Conservation (phyloP, 2,797 vertebrate species). For the Falco rusticolus region DNA sequence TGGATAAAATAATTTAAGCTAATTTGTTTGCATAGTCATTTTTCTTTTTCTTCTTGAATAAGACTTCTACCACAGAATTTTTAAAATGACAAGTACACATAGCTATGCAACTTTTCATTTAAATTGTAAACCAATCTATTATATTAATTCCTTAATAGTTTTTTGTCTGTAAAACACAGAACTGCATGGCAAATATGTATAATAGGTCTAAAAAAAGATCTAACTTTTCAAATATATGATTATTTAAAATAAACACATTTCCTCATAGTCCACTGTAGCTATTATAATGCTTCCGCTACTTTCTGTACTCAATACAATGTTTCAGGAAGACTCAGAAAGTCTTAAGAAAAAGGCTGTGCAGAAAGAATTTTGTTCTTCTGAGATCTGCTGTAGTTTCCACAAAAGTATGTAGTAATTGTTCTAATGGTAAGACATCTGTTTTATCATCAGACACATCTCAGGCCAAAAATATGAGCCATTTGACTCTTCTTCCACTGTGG, state of each 20-base stretch:
- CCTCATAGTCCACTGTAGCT: background rate
- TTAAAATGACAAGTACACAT: background rate
- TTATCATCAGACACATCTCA: background rate
- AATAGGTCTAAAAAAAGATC: accelerated
- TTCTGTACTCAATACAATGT: background rate
- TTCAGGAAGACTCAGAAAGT: background rate
- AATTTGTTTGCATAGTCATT: accelerated
- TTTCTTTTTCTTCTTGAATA: background rate
- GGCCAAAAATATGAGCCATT: background rate
- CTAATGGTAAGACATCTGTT: background rate
- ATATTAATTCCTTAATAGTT: background rate
- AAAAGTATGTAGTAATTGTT: background rate
- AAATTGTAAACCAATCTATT: background rate
- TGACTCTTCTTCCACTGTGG: background rate
- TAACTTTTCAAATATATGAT: background rate
- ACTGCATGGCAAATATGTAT: accelerated
- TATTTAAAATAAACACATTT: background rate
- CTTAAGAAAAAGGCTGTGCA: accelerated
- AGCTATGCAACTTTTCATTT: background rate
- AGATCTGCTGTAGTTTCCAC: background rate
- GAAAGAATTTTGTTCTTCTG: background rate
- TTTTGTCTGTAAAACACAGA: background rate
- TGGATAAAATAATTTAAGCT: background rate
- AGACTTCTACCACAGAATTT: background rate
- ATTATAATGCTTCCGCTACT: background rate